Percentiles rank a stretch among this genome's conserved stretches.
phyloP scores from a whole-genome alignment of 2,797 vertebrate genomes.

The Xyrichtys novacula region DNA sequence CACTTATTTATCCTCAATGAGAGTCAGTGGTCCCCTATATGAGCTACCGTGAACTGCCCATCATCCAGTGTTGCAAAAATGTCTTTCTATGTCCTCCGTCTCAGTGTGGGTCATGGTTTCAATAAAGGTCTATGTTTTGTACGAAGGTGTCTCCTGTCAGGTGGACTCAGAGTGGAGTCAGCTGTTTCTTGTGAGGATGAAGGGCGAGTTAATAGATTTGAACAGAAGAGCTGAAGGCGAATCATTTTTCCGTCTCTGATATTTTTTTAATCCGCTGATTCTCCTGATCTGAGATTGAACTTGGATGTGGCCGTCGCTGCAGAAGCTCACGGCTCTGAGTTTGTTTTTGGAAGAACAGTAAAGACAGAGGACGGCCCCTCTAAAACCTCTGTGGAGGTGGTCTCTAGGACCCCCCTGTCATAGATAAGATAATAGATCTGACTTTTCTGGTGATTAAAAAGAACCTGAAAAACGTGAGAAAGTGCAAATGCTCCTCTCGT shows the following conservation, averaged over 20 bases:
- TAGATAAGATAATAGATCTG: too few species aligned
- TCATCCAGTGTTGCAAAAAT: constrained; percentile 39
- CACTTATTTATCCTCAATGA: constrained; percentile 34
- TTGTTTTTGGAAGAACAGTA: too few species aligned
- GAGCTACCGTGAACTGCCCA: constrained; percentile 24
- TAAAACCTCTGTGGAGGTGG: too few species aligned
- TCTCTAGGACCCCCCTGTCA: too few species aligned
- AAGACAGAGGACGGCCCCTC: too few species aligned
- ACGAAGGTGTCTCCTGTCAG: constrained; percentile 17
- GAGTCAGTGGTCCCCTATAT: constrained; percentile 24
- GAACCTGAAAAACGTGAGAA: too few species aligned
- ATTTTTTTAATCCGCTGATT: not conserved
- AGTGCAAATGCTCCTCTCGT: too few species aligned
- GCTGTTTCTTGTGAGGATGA: not conserved
- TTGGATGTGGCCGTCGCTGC: too few species aligned
- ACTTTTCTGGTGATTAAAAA: too few species aligned
- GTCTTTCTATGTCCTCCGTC: constrained; percentile 51
- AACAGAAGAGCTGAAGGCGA: not conserved
- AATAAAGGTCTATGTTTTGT: constrained; percentile 75
- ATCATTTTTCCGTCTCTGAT: not conserved
- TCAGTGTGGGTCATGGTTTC: constrained; percentile 51
- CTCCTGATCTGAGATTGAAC: too few species aligned
- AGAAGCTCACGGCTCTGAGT: too few species aligned
- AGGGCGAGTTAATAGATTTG: not conserved
- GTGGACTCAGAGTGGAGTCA: not conserved